These are phyloP conservation scores for Macrosoma leucophasiata DNA, from an alignment of 2,888 invertebrate genomes.

Conservation along the genomic window DNA sequence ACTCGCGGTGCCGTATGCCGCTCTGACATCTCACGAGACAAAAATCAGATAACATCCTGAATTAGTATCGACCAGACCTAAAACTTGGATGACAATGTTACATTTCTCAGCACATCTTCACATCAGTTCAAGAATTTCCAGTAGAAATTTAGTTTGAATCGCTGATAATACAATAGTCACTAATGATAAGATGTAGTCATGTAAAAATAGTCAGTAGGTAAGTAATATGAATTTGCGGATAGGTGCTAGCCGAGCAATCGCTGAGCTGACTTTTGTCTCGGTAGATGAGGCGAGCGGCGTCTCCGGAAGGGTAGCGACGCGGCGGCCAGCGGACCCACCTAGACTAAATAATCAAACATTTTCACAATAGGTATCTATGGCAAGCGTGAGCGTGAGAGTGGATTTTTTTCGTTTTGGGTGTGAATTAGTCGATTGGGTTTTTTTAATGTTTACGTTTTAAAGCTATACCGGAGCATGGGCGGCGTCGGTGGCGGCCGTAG, in stretches of 20 bases:
- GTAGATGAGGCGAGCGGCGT: slow-evolving; percentile 73
- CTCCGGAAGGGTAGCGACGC: slow-evolving; percentile 62
- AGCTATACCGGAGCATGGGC: slow-evolving; percentile 67
- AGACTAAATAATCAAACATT: slow-evolving; percentile 72
- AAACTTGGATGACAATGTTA: too few relatives aligned
- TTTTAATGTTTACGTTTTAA: slow-evolving; percentile 75
- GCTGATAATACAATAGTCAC: too few relatives aligned
- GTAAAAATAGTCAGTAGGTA: slow-evolving; percentile 26
- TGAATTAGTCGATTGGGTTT: slow-evolving; percentile 76
- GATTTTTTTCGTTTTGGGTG: slow-evolving; percentile 75
- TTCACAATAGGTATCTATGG: slow-evolving; percentile 76
- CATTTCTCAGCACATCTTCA: too few relatives aligned
- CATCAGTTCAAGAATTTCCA: too few relatives aligned
- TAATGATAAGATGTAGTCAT: too few relatives aligned
- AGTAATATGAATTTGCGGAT: slow-evolving; percentile 29
- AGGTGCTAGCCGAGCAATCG: slow-evolving; percentile 32
- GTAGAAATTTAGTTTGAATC: too few relatives aligned
- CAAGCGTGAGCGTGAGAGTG: slow-evolving; percentile 77
- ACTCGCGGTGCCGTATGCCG: slow-evolving; percentile 65
- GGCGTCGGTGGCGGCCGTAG: slow-evolving; percentile 51
- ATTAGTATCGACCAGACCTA: too few relatives aligned
- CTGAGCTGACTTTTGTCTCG: slow-evolving; percentile 74
- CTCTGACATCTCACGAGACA: slow-evolving; percentile 73
- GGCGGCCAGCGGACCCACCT: slow-evolving; percentile 70
- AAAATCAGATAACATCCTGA: too few relatives aligned